Conservation (phyloP, 37 sponge, comb jelly and placozoan genomes). For the Geodia barretti region DNA sequence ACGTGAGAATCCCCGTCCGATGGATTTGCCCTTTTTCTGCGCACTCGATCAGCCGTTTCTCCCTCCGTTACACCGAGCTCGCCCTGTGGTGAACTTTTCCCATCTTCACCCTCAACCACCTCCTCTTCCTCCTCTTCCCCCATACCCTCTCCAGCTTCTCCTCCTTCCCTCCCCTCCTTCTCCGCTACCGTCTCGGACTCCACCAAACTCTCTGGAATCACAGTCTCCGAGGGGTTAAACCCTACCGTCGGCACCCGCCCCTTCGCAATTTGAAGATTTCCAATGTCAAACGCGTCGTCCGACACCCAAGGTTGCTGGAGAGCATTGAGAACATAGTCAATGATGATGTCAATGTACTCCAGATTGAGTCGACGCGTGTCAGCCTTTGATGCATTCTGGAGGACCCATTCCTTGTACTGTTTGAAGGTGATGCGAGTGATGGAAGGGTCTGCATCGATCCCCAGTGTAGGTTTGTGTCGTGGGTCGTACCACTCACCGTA, state of each 20-base stretch:
- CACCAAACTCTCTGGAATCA: constrained; percentile 40
- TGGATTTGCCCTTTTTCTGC: neutral
- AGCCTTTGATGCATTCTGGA: constrained; percentile 60
- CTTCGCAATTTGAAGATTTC: constrained; percentile 33
- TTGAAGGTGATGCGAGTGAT: constrained; percentile 49
- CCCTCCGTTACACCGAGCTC: neutral
- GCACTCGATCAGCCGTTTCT: neutral
- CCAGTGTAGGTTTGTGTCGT: constrained; percentile 39
- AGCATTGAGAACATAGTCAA: constrained; percentile 62
- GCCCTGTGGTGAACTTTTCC: neutral
- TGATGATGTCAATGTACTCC: constrained; percentile 70
- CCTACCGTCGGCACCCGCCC: constrained; percentile 31
- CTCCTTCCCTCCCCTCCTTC: neutral
- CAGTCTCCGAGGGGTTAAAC: constrained; percentile 5
- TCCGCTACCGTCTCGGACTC: neutral
- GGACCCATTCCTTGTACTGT: constrained; percentile 77
- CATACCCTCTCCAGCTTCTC: neutral
- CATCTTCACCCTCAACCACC: neutral
- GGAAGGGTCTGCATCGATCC: constrained; percentile 71
- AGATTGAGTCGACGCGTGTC: constrained; percentile 73
- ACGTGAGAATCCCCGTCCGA: too few relatives aligned
- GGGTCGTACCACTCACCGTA: constrained; percentile 63
- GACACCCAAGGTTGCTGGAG: constrained; percentile 42
- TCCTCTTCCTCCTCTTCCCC: neutral
- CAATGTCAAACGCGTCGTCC: constrained; percentile 45